Conservation (phyloP, 2,797 vertebrate genomes). For the Brotogeris chrysoptera region DNA sequence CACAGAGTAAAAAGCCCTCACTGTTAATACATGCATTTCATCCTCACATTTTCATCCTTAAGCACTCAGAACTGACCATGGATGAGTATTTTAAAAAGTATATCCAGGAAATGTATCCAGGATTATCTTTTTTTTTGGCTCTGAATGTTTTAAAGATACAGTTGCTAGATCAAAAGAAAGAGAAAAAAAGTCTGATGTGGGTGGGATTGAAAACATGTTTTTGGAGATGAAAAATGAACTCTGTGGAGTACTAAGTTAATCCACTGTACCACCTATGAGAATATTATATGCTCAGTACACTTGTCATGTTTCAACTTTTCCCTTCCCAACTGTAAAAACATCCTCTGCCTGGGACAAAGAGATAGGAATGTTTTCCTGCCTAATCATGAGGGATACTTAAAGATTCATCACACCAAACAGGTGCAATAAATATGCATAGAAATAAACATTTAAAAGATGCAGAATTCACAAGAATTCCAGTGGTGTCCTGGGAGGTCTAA, state of each 20-base stretch:
- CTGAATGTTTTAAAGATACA: neutral
- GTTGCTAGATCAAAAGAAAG: constrained; percentile 35
- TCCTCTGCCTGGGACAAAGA: constrained; percentile 52
- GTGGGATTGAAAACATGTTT: constrained; percentile 1
- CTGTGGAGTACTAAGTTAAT: constrained; percentile 41
- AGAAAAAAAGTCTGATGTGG: neutral
- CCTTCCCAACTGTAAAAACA: constrained; percentile 63
- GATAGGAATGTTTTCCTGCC: constrained; percentile 49
- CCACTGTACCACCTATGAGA: constrained; percentile 38
- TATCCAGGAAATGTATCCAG: neutral
- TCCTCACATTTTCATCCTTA: neutral
- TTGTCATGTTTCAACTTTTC: constrained; percentile 48
- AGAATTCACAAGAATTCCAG: neutral
- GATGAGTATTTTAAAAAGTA: neutral
- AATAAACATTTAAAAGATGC: neutral
- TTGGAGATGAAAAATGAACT: constrained; percentile 66
- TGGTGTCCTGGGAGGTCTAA: constrained; percentile 29
- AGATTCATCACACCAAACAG: constrained; percentile 72
- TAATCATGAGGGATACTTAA: constrained; percentile 47
- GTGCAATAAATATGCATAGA: constrained; percentile 61
- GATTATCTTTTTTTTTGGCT: neutral
- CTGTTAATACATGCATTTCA: neutral
- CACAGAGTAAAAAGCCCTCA: neutral
- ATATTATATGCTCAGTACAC: constrained; percentile 26
- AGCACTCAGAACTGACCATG: neutral